Evolutionary conservation across 2,888 invertebrate species (phyloP).

Genomic region (Pterostichus madidus): DNA sequence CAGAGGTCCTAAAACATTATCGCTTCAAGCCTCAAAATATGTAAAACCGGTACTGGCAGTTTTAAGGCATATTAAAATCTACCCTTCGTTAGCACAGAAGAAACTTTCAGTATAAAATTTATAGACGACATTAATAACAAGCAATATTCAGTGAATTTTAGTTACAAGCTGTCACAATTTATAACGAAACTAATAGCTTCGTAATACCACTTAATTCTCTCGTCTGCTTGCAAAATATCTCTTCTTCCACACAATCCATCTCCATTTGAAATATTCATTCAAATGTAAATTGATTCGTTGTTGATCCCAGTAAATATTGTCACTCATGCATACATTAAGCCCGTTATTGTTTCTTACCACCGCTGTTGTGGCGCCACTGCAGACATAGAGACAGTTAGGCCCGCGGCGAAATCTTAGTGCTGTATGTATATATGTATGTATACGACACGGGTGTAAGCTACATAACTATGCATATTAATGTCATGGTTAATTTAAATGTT

Average conservation of each 20-base stretch:
- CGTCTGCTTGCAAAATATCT: slow-evolving; percentile 15
- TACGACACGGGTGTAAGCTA: slow-evolving; percentile 16
- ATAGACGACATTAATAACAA: slow-evolving; percentile 10
- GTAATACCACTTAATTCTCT: slow-evolving; percentile 25
- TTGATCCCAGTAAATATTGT: slow-evolving; percentile 33
- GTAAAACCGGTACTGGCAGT: too few species aligned
- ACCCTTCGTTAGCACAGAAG: too few species aligned
- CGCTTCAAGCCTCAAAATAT: too few species aligned
- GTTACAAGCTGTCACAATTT: not conserved
- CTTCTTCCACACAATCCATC: not conserved
- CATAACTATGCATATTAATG: slow-evolving; percentile 51
- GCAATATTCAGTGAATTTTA: not conserved
- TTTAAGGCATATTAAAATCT: too few species aligned
- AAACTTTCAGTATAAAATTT: not conserved
- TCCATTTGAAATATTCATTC: slow-evolving; percentile 35
- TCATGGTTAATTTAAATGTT: slow-evolving; percentile 42
- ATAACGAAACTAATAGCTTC: not conserved
- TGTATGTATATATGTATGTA: slow-evolving; percentile 12
- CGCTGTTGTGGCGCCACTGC: slow-evolving; percentile 7
- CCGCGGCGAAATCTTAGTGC: slow-evolving; percentile 21
- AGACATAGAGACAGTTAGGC: not conserved
- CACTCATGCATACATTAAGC: slow-evolving; percentile 47
- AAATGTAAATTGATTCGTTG: slow-evolving; percentile 46
- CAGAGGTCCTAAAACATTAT: too few species aligned
- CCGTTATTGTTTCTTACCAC: slow-evolving; percentile 23